Evolutionary conservation across 1,140 invertebrate genomes (phyloP).

Genomic region (Scaptomyza hsui): DNA sequence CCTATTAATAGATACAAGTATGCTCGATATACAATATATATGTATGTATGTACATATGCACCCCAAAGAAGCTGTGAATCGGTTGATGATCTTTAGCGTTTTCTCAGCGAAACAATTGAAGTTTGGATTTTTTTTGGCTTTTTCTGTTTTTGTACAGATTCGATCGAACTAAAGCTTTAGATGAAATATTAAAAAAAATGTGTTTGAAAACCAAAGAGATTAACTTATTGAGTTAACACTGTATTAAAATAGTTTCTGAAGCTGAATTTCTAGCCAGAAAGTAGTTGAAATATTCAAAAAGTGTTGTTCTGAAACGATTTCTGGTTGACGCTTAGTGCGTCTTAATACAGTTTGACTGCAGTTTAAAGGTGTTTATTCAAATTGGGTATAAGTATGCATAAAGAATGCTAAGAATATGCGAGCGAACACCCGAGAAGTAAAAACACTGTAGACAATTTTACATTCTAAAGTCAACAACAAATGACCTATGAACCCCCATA

Average conservation of each 20-base stretch:
- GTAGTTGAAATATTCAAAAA: not conserved
- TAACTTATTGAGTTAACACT: not conserved
- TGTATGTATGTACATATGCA: slow-evolving; percentile 15
- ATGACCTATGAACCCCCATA: not conserved
- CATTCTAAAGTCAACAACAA: not conserved
- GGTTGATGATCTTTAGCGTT: slow-evolving; percentile 40
- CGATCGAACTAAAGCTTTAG: too few species aligned
- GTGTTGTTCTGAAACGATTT: not conserved
- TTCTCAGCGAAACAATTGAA: not conserved
- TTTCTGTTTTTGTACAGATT: not conserved
- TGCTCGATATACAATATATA: slow-evolving; percentile 46
- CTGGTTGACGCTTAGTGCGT: not conserved
- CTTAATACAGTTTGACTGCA: not conserved
- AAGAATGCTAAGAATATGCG: slow-evolving; percentile 50
- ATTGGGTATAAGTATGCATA: slow-evolving; percentile 28
- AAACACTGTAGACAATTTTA: not conserved
- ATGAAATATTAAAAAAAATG: too few species aligned
- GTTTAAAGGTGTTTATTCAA: slow-evolving; percentile 45
- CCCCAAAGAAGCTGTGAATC: slow-evolving; percentile 36
- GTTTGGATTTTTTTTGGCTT: not conserved
- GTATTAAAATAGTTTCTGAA: not conserved
- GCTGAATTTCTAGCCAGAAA: not conserved
- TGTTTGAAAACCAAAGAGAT: too few species aligned
- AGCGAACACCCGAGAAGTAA: not conserved
- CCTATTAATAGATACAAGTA: slow-evolving; percentile 72